Evolutionary conservation across 2,888 invertebrate genomes (phyloP), one percentile per base, ranked within the genome.

Genomic region (Nyleta sp.): DNA sequence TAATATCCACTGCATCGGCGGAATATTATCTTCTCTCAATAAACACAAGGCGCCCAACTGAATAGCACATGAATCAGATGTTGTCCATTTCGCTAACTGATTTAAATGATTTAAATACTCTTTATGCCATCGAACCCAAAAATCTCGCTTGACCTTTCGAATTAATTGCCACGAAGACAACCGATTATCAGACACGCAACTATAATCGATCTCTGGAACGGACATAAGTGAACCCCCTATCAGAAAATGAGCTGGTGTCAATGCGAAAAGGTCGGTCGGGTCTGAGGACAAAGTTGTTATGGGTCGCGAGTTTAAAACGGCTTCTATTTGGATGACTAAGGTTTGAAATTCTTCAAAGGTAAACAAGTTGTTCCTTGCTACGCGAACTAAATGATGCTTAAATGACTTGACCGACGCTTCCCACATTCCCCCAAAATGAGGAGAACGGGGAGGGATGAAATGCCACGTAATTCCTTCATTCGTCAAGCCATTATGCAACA

Each of bases 271-370:
- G 13, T 42, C 17, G 15, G 8, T 42, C 11, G 42, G 42, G 18
- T 42, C 42, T 42, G 42, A 42, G 17, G 42, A 42, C n/a, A 42
- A 42, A 7, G 42, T 5, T 15, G 76, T 78, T 6, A 82, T 40
- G 71, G 8, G 76, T 78, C 5, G 80, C 40, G 71, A 82, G 59
- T 81, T 81, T n/a, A 82, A 35, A 1, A 75, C 46, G 2, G 64
- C 80, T 67, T 82, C 83, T 5, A 81, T 75, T 57, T 80, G 46
- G 10, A 53, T 44, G 1, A 55, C 17, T 1, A 81, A 46, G 0
- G 81, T 83, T 10, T 71, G 73, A 5, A 81, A 80, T 59, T 86
- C 80, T 62, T 86, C 83, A 46, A 71, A 82, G 35, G 55, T 35
- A n/a, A 55, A 35, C 8, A 35, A 7, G 10, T 20, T 17, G 6